Percentiles rank a stretch among this genome's conserved stretches.
These are phyloP conservation scores for Asteroscopus sphinx DNA, from an alignment of 2,888 invertebrate species.

Conservation along the genomic window DNA sequence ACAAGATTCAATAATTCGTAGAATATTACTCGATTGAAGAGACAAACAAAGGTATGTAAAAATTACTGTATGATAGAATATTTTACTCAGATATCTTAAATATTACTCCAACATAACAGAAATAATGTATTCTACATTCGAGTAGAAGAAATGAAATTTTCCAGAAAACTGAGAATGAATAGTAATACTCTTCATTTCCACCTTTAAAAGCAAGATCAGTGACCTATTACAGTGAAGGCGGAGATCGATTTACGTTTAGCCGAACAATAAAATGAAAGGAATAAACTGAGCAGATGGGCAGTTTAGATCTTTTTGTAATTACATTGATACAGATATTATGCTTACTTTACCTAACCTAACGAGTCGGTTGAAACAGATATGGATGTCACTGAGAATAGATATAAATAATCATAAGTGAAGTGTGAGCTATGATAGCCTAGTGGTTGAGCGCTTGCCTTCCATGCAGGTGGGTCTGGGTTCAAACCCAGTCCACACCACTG, in stretches of 20 bases:
- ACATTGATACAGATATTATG: too few species aligned
- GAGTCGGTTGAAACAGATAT: too few species aligned
- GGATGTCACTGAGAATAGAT: too few species aligned
- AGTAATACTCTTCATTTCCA: conserved; percentile 19
- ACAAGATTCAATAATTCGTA: too few species aligned
- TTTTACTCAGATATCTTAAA: conserved; percentile 14
- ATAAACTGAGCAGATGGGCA: conserved; percentile 11
- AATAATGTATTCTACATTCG: conserved; percentile 9
- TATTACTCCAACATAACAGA: conserved; percentile 6
- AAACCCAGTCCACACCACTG: too few species aligned
- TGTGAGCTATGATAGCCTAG: too few species aligned
- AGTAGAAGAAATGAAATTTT: conserved; percentile 30
- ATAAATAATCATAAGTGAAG: too few species aligned
- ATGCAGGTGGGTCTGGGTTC: too few species aligned
- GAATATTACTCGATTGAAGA: too few species aligned
- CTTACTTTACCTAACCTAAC: too few species aligned
- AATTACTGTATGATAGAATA: conserved; percentile 2
- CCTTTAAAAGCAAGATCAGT: conserved; percentile 11
- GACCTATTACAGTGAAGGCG: conserved; percentile 4
- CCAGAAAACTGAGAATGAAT: conserved; percentile 15
- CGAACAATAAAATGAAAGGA: conserved; percentile 10
- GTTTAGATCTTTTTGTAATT: conserved; percentile 11
- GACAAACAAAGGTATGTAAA: conserved; percentile 11
- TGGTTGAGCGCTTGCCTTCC: too few species aligned
- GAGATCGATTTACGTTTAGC: conserved; percentile 20